Percentiles rank a stretch among this genome's conserved stretches.
Conservation (phyloP, 2,888 invertebrate genomes). For the Chromoteleia sp. region DNA sequence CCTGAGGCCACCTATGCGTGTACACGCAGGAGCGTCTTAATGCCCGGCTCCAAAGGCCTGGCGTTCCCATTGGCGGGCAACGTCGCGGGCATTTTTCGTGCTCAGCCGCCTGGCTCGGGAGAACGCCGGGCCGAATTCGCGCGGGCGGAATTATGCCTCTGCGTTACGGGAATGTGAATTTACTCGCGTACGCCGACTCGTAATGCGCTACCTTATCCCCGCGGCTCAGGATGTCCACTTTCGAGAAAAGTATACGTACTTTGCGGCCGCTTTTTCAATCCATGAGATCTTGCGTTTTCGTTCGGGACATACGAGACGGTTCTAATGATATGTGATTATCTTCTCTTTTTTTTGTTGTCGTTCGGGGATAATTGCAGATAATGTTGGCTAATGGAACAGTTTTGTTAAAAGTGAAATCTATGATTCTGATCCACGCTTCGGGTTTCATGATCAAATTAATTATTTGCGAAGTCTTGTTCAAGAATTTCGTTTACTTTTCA, state of each 20-base stretch:
- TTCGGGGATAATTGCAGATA: conserved; percentile 13
- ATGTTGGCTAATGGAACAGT: conserved; percentile 16
- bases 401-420: conserved; percentile 26
- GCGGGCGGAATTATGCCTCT: conserved; percentile 41
- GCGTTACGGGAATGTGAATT: conserved; percentile 47
- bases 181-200: conserved; percentile 1
- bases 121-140: conserved; percentile 31
- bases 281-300: conserved; percentile 8
- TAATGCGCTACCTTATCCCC: conserved; percentile 40
- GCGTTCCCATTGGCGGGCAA: conserved; percentile 16
- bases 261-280: neutral
- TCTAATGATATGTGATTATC: conserved; percentile 36
- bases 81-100: conserved; percentile 51
- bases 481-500: no score
- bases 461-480: no score
- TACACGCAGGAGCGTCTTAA: conserved; percentile 24
- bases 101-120: conserved; percentile 23
- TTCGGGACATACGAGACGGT: conserved; percentile 2
- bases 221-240: conserved; percentile 16
- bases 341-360: conserved; percentile 6
- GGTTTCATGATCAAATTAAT: neutral
- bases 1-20: conserved; percentile 22
- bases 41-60: conserved; percentile 1
- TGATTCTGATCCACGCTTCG: neutral
- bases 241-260: conserved; percentile 35